Evolutionary conservation across 2,113 vertebrate species (phyloP), one percentile per base, ranked within the genome.

Genomic region (Lepisosteus oculatus): DNA sequence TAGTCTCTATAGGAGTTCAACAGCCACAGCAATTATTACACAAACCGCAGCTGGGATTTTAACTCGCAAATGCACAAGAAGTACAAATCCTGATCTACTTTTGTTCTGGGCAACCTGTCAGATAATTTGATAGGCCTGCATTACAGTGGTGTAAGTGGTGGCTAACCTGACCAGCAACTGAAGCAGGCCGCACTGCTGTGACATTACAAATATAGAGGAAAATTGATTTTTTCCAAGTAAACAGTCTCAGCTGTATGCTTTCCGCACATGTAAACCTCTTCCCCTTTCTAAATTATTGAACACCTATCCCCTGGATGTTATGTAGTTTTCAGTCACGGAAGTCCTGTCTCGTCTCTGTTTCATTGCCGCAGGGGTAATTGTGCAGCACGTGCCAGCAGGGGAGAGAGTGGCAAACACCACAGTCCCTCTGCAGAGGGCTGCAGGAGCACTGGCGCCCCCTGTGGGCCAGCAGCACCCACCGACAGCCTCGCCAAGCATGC

Each of bases 241-340:
- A 76, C 74, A 75, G 70, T 43, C 51, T 41, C 13, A 44, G 2
- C 67, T 62, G 65, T 72, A 68, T 74, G 72, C 67, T 76, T 79
- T 74, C 77, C 51, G 65, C 61, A 61, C 74, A 72, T 83, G 79
- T 71, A 76, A 74, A 67, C 73, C 70, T 73, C 9, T 13, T 9
- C 15, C n/a, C 8, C 13, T 41, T 56, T 68, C 55, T 83, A 57
- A 78, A 81, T 81, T 74, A 80, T 81, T 79, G 62, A 79, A 76
- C 51, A 74, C 51, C 57, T 56, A 57, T 71, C 65, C 43, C 71
- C 67, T 17, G 42, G 9, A 74, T 55, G 7, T 44, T 41, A 9
- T 63, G 45, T n/a, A 51, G 17, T 62, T 63, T 45, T 61, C 45
- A 15, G 66, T 42, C 44, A 12, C 6, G 42, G 43, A 2, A 6